These are phyloP conservation scores for Volucella inanis DNA, from an alignment of 2,888 invertebrate species.

Conservation along the genomic window DNA sequence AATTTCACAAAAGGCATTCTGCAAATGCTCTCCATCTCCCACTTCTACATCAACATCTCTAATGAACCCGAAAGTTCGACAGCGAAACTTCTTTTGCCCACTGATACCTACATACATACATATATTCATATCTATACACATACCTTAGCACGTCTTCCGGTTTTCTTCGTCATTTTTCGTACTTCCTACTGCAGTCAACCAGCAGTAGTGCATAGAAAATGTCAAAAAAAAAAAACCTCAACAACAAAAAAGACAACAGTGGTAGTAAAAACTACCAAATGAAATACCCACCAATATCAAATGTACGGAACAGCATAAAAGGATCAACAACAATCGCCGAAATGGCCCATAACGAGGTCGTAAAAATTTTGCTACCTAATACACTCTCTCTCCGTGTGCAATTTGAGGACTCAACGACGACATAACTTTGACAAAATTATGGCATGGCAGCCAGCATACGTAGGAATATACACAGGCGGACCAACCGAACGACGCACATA, in stretches of 20 bases:
- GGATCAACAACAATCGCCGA: constrained; percentile 84
- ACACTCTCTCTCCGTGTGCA: constrained; percentile 79
- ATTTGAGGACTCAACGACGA: constrained; percentile 78
- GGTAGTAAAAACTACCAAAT: constrained; percentile 24
- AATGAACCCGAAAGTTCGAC: constrained; percentile 51
- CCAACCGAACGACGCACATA: constrained; percentile 25
- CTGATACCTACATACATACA: neutral
- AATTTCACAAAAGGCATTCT: constrained; percentile 63
- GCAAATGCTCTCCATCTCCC: constrained; percentile 24
- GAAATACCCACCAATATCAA: constrained; percentile 72
- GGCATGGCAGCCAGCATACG: constrained; percentile 69
- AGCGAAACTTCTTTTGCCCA: constrained; percentile 37
- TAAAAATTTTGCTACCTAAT: constrained; percentile 84
- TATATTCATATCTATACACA: constrained; percentile 26
- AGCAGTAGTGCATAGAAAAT: constrained; percentile 11
- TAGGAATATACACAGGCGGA: constrained; percentile 21
- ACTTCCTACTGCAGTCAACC: constrained; percentile 30
- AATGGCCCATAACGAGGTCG: constrained; percentile 84
- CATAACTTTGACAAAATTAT: constrained; percentile 75
- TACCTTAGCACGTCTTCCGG: constrained; percentile 40
- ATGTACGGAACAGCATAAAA: constrained; percentile 80
- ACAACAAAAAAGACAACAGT: constrained; percentile 3
- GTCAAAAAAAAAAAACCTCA: constrained; percentile 5
- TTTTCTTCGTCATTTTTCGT: constrained; percentile 47
- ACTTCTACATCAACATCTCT: constrained; percentile 48